A percentile compares a stretch with the other conserved stretches of the same genome.
phyloP scores from a whole-genome alignment of 2,888 invertebrate genomes.

The Venusia cambrica region DNA sequence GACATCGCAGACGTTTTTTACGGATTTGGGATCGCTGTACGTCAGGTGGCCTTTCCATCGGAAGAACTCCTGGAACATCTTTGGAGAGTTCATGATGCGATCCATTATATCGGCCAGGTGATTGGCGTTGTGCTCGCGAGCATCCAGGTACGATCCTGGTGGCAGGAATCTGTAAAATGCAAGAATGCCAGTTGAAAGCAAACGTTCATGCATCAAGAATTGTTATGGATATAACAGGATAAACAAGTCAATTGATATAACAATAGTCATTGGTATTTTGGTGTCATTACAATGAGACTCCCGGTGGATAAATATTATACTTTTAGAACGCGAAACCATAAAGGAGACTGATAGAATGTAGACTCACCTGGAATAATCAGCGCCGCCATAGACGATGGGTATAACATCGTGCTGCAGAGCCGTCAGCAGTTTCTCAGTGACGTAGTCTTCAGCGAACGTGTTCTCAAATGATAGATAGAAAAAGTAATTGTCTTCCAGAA shows the following conservation, averaged over 20 bases:
- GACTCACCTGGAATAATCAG: conserved; percentile 78
- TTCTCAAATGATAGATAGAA: conserved; percentile 89
- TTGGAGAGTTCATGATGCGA: conserved; percentile 40
- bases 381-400: conserved; percentile 85
- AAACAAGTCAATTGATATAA: too few species aligned
- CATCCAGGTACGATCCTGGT: conserved; percentile 61
- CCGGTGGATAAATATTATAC: too few species aligned
- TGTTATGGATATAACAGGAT: too few species aligned
- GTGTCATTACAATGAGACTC: too few species aligned
- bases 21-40: conserved; percentile 37
- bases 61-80: conserved; percentile 48
- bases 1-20: conserved; percentile 51
- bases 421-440: conserved; percentile 82
- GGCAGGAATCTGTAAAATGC: conserved; percentile 68
- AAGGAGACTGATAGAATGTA: too few species aligned
- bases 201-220: too few species aligned
- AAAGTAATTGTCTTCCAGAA: conserved; percentile 82
- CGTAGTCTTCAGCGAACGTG: conserved; percentile 81
- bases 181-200: too few species aligned
- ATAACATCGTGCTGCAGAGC: conserved; percentile 81
- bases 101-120: conserved; percentile 49
- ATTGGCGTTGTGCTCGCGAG: conserved; percentile 30
- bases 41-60: conserved; percentile 51
- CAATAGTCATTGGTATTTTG: too few species aligned
- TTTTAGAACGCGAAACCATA: too few species aligned